These are phyloP conservation scores for Megaceryle alcyon DNA, from an alignment of 2,797 vertebrate species.

Conservation along the genomic window DNA sequence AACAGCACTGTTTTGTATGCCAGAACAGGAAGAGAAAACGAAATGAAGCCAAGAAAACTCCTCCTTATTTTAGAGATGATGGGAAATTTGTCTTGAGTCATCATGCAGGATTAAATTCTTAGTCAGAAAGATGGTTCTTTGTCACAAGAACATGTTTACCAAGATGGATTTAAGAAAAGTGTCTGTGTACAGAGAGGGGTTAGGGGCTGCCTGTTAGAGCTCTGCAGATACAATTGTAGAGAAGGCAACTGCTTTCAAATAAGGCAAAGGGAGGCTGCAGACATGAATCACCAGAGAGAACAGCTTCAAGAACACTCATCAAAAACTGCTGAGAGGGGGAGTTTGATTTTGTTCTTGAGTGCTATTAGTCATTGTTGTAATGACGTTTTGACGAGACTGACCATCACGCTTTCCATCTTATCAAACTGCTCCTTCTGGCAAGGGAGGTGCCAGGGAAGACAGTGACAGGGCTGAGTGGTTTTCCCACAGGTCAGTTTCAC, in stretches of 20 bases:
- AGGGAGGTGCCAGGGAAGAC: neutral
- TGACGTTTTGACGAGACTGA: neutral
- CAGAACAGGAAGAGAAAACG: neutral
- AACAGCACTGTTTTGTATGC: neutral
- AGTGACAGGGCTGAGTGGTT: neutral
- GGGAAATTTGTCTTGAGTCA: neutral
- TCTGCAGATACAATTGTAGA: neutral
- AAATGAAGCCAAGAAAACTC: neutral
- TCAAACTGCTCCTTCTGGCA: neutral
- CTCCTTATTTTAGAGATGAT: neutral
- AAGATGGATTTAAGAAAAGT: neutral
- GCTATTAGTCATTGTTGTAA: neutral
- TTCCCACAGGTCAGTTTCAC: neutral
- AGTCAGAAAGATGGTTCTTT: neutral
- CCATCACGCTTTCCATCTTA: neutral
- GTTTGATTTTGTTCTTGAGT: neutral
- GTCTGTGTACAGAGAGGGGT: no score
- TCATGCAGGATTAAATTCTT: neutral
- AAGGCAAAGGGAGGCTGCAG: neutral
- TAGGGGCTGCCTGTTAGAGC: neutral
- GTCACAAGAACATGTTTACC: neutral
- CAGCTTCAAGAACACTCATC: neutral
- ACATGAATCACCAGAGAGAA: neutral
- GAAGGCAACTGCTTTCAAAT: neutral
- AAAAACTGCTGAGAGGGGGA: neutral